Base-by-base conservation (phyloP, 2,888 invertebrate genomes). In the Temnothorax unifasciatus region DNA sequence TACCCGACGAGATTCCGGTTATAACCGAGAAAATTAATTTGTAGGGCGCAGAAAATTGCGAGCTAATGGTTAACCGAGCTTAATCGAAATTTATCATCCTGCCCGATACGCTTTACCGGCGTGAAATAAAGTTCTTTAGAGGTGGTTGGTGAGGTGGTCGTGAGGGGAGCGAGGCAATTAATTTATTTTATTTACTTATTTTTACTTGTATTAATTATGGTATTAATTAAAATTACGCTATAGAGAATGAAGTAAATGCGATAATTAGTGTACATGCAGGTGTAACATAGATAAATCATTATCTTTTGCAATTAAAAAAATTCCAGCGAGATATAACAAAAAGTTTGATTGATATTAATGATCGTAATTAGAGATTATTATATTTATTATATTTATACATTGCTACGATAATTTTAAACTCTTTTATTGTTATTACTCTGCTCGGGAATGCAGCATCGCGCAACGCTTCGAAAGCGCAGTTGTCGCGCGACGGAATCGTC, bases 11-110 rank as follows among this genome's bases (percentile, higher is more conserved):
- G 79, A 61, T 73, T 81, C 59, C 73, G 47, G 52, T 76, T 68
- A 68, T 76, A 76, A 41, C 34, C 21, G 59, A 61, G 47, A 71
- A 73, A 73, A 81, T 81, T 81, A 81, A 81, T 81, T 81, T 81
- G 79, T 71, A 50, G 21, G 34, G 15, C 47, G 73, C 34, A 59
- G 57, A 79, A 77, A 59, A 61, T 79, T 59, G 71, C 71, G 47
- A 79, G 59, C 57, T 69, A 79, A 69, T 71, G 59, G 59, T 59
- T 68, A 59, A 34, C 59, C 38, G 71, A 59, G 57, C 47, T 81
- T 81, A 81, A 81, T 81, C 59, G 73, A 64, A 59, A 81, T 50
- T 81, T 71, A 81, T 81, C 59, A 59, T 21, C 47, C 47, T 15
- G 21, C 73, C 34, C 59, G 68, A 77, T 69, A 69, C 29, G 73